phyloP scores from a whole-genome alignment of 37 sponge, comb jelly and placozoan genomes.

The Diacarnus erythraeanus region DNA sequence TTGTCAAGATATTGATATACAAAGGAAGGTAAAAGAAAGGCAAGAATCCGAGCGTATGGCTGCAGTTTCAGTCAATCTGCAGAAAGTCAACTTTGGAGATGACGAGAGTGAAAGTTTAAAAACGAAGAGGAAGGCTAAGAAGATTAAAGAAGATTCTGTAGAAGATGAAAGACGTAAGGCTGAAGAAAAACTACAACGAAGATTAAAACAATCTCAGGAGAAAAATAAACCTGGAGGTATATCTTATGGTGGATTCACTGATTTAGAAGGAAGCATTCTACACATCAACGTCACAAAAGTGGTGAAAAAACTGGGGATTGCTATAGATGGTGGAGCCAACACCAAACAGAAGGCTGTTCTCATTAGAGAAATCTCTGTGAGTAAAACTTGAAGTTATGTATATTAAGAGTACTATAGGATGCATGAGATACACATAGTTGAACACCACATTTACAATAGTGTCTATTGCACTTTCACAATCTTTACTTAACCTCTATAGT shows the following conservation, averaged over 20 bases:
- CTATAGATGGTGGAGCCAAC: constrained; percentile 84
- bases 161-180: constrained; percentile 57
- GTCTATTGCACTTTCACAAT: background rate
- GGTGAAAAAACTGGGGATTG: constrained; percentile 80
- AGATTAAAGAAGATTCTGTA: constrained; percentile 5
- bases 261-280: constrained; percentile 64
- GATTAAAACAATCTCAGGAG: constrained; percentile 12
- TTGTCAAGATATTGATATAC: constrained; percentile 31
- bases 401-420: background rate
- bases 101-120: background rate
- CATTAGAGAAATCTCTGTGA: constrained; percentile 74
- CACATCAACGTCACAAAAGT: constrained; percentile 68
- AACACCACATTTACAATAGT: background rate
- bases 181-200: constrained; percentile 48
- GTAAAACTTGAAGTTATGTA: too few relatives aligned
- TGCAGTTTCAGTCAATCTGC: background rate
- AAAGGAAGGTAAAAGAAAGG: constrained; percentile 15
- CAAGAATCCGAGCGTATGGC: background rate
- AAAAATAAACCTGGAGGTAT: constrained; percentile 28
- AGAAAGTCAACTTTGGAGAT: constrained; percentile 12
- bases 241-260: constrained; percentile 61
- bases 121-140: background rate
- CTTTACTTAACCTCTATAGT: too few relatives aligned
- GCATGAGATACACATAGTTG: background rate
- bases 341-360: constrained; percentile 81